Evolutionary conservation across 2,888 invertebrate species (phyloP).

Genomic region (Galeruca laticollis): DNA sequence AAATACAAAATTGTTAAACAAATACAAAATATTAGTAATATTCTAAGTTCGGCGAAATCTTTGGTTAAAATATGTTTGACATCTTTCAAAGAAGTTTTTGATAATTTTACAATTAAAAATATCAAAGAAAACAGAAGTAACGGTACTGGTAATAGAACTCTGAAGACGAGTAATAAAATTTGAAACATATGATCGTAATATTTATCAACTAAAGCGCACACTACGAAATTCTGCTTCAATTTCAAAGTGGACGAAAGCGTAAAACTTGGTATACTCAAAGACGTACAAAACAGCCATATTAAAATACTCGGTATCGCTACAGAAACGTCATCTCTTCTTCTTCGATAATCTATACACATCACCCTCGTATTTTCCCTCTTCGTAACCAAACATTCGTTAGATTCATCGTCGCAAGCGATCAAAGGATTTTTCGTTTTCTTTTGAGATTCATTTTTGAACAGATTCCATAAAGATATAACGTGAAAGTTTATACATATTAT

Average conservation of each 20-base stretch:
- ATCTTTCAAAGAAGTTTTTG: constrained; percentile 53
- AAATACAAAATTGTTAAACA: constrained; percentile 56
- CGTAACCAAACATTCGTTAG: constrained; percentile 59
- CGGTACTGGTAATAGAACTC: constrained; percentile 56
- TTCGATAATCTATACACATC: constrained; percentile 71
- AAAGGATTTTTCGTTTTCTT: constrained; percentile 61
- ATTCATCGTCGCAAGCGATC: constrained; percentile 57
- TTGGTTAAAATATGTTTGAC: constrained; percentile 57
- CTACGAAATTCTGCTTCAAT: constrained; percentile 61
- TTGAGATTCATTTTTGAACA: constrained; percentile 66
- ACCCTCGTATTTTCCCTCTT: constrained; percentile 65
- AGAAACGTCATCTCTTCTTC: constrained; percentile 66
- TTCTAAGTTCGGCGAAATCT: constrained; percentile 56
- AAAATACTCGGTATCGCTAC: constrained; percentile 70
- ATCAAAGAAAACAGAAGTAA: constrained; percentile 57
- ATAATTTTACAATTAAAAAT: constrained; percentile 55
- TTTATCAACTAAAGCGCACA: constrained; percentile 70
- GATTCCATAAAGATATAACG: constrained; percentile 70
- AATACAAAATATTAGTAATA: constrained; percentile 57
- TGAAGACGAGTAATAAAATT: constrained; percentile 58
- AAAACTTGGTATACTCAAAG: constrained; percentile 73
- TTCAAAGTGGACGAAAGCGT: constrained; percentile 67
- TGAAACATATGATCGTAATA: constrained; percentile 65
- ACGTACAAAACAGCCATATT: constrained; percentile 72
- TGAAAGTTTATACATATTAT: constrained; percentile 72